Percentiles rank a stretch among this genome's conserved stretches.
Conservation (phyloP, 2,888 invertebrate genomes). For the Fragum sueziense region DNA sequence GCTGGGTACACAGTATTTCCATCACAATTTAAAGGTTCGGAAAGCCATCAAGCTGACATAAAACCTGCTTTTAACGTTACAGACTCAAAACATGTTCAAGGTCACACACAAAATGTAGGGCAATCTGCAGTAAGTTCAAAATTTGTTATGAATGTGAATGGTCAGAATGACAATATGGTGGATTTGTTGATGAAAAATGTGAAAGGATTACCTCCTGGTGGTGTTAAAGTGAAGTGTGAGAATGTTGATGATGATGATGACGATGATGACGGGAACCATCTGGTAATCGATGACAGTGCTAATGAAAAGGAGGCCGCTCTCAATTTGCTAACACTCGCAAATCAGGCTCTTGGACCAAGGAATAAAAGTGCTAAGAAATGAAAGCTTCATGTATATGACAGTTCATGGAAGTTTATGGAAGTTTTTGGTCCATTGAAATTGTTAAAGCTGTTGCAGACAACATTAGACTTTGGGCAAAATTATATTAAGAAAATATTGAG, state of each 20-base stretch:
- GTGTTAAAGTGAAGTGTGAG: conserved; percentile 25
- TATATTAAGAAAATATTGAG: too few species aligned
- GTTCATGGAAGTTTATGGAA: too few species aligned
- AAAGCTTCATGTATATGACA: too few species aligned
- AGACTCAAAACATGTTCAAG: not conserved
- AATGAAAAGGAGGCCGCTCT: conserved; percentile 68
- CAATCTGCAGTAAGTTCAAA: not conserved
- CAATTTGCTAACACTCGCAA: conserved; percentile 67
- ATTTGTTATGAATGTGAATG: not conserved
- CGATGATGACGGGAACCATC: conserved; percentile 29
- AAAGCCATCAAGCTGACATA: not conserved
- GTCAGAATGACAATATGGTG: not conserved
- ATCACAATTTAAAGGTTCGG: conserved; percentile 7
- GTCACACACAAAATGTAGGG: not conserved
- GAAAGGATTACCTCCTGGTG: not conserved
- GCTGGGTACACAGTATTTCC: conserved; percentile 50
- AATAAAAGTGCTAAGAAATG: not conserved
- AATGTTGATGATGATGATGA: conserved; percentile 35
- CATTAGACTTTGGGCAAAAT: too few species aligned
- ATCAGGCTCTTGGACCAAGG: conserved; percentile 53
- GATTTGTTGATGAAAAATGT: not conserved
- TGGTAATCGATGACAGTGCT: conserved; percentile 45
- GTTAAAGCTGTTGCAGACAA: too few species aligned
- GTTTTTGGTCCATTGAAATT: too few species aligned
- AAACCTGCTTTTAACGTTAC: conserved; percentile 12